Base-by-base conservation (phyloP, 2,797 vertebrate genomes). In the Craterocephalus amniculus region DNA sequence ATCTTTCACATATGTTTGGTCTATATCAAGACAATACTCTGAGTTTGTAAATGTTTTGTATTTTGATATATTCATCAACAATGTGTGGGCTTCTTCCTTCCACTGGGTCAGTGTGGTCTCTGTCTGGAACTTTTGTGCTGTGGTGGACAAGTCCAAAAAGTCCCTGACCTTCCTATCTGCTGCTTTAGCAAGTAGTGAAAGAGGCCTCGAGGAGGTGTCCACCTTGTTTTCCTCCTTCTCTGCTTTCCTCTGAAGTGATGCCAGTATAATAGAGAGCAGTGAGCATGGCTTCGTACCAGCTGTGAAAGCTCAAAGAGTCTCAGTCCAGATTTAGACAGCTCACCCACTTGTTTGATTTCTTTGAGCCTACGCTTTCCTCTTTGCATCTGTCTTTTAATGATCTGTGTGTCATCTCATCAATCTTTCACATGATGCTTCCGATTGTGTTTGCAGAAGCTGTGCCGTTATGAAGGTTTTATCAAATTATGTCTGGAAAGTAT, bases 241-340 rank as follows among this genome's bases (percentile, higher is more conserved):
- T 45, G 62, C 76, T 76, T 67, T 83, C 87, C 79, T 94, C 77
- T 92, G 91, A 93, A 90, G 86, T 84, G 72, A 74, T 91, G 92
- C 92, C 92, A 94, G 88, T 76, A 88, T 88, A 87, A 87, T 86
- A 76, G 80, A 83, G 86, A 83, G 88, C 75, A 80, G 88, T 72
- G 76, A 71, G 78, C 67, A 69, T 63, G 81, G 81, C 77, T 84
- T 88, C 75, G 80, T 85, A 89, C 85, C 92, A 94, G 91, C 92
- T 93, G 93, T 78, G 87, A 87, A 89, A 90, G 87, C 91, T 93
- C 91, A 90, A 86, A 91, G 87, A 79, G 59, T 63, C 73, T 83
- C 79, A 35, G 81, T 79, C 82, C 84, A 88, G 79, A 84, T 86
- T 83, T 86, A 78, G 77, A 63, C 65, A 75, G 59, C 82, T 74